Conservation (phyloP, 2,113 vertebrate species). For the Donacobius atricapilla region DNA sequence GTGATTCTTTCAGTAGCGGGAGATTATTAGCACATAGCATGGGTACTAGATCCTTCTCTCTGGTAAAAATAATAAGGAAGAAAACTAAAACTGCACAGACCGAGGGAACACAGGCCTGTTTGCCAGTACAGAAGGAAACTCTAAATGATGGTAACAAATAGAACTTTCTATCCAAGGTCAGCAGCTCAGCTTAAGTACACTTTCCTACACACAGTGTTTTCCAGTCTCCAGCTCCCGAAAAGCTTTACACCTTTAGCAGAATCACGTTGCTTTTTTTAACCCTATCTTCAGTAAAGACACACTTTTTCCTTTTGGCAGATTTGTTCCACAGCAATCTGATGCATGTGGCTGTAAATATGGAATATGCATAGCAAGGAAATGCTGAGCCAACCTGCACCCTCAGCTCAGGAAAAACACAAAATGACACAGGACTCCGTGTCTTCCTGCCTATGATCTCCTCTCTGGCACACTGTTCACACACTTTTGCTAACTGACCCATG, state of each 20-base stretch:
- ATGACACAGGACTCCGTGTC: not conserved
- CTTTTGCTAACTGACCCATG: not conserved
- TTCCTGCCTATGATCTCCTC: not conserved
- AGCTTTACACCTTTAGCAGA: not conserved
- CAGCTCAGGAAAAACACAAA: not conserved
- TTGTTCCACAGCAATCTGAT: not conserved
- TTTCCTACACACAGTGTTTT: not conserved
- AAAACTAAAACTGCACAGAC: not conserved
- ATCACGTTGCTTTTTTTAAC: not conserved
- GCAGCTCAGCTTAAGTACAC: not conserved
- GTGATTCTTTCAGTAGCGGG: not conserved
- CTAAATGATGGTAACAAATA: not conserved
- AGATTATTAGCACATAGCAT: not conserved
- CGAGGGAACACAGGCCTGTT: not conserved
- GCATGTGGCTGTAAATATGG: not conserved
- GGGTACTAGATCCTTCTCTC: not conserved
- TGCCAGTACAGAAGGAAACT: not conserved
- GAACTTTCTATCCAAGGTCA: not conserved
- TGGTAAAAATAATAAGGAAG: not conserved
- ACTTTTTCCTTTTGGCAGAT: not conserved
- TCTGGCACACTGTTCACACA: rapidly evolving
- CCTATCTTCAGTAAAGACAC: not conserved
- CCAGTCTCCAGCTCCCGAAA: not conserved
- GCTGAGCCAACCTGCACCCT: not conserved
- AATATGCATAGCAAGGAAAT: not conserved